Percentiles rank a stretch among this genome's conserved stretches.
phyloP scores from a whole-genome alignment of 1,140 invertebrate genomes.

The Mactra quadrangularis region DNA sequence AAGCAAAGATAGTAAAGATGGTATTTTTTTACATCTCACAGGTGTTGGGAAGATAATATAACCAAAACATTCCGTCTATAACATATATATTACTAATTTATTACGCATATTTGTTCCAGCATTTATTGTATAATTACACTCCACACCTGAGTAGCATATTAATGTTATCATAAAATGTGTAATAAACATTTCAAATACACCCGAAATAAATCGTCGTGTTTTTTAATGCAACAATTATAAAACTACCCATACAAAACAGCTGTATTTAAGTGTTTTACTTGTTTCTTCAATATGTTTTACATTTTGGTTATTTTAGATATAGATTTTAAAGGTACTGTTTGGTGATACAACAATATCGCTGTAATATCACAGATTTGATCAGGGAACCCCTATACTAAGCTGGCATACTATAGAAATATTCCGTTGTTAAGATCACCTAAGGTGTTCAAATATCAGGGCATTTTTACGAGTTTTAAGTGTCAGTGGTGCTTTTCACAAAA shows the following conservation, averaged over 20 bases:
- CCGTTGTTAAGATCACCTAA: too few species aligned
- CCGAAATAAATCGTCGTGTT: slow-evolving; percentile 17
- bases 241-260: not conserved
- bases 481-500: too few species aligned
- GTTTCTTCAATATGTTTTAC: slow-evolving; percentile 4
- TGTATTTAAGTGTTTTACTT: not conserved
- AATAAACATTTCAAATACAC: slow-evolving; percentile 1
- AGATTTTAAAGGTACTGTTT: too few species aligned
- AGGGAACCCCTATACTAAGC: too few species aligned
- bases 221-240: slow-evolving; percentile 2
- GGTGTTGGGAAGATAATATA: slow-evolving; percentile 20
- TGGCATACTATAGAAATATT: too few species aligned
- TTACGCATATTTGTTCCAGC: slow-evolving; percentile 23
- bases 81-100: slow-evolving; percentile 28
- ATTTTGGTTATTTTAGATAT: too few species aligned
- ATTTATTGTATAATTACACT: slow-evolving; percentile 43
- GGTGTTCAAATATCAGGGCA: too few species aligned
- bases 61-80: too few species aligned
- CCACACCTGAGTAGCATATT: slow-evolving; percentile 29
- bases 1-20: too few species aligned
- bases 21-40: slow-evolving; percentile 11
- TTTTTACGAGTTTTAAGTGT: too few species aligned
- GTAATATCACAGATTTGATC: too few species aligned
- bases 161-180: slow-evolving; percentile 6
- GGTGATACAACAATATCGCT: too few species aligned